Base-by-base conservation (phyloP, 2,797 vertebrate genomes). In the Scyliorhinus canicula region DNA sequence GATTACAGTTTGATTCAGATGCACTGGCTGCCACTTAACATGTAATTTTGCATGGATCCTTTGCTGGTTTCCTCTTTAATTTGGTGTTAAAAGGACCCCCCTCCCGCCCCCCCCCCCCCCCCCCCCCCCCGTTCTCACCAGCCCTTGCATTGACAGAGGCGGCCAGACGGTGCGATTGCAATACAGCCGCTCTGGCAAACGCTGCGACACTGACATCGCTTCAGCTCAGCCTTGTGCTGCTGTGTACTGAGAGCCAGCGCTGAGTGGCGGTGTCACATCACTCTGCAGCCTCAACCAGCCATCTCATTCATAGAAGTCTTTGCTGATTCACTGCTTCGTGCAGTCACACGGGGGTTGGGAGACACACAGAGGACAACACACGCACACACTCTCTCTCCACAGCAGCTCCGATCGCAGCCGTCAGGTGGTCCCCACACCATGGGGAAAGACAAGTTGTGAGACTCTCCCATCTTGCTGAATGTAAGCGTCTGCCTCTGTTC, bases 291-390 rank as follows among this genome's bases (percentile, higher is more conserved):
- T 86, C 26, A 52, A 11, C 52, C 52, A 88, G 84, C n/a, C 21
- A 91, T 44, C 65, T 93, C 93, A 71, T 93, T 71, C 93, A 93
- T 47, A 9, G 11, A 71, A 71, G 93, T 71, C 65, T 35, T n/a
- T 93, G 93, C 93, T 93, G 93, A 93, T 93, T 93, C 93, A 93
- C 65, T 93, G 93, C 93, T 93, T 71, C 65, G 44, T n/a, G 47
- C 93, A 71, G 93, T 31, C 93, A 69, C 65, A 71, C 60, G 9
- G 35, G 40, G 26, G 50, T 26, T 28, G 55, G 50, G 52, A 9
- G 31, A 44, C 35, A 67, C 31, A 57, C 31, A 65, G 50, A 86
- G 3, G n/a, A 26, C 55, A n/a, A 88, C 52, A 88, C 11, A 47
- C 7, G 57, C 28, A 3, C 2, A 50, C 19, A 26, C 40, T 60